Evolutionary conservation across 2,888 invertebrate species (phyloP).

Genomic region (Lasius platythorax): DNA sequence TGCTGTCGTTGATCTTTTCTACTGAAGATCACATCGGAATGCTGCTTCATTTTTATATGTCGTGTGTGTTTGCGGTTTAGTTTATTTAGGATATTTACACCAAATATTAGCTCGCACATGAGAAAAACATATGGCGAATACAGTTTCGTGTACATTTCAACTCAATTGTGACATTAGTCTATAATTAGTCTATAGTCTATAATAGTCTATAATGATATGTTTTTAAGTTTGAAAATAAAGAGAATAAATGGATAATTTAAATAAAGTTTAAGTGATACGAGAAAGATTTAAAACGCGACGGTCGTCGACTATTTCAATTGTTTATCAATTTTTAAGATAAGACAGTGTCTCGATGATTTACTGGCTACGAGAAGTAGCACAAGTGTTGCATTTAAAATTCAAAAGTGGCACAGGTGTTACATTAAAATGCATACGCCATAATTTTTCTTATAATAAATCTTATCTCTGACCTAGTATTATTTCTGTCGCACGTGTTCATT

Average conservation of each 20-base stretch:
- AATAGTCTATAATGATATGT: not conserved
- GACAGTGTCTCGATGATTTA: not conserved
- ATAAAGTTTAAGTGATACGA: not conserved
- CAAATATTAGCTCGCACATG: constrained; percentile 54
- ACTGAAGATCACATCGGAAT: constrained; percentile 11
- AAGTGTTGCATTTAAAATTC: constrained; percentile 11
- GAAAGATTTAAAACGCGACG: not conserved
- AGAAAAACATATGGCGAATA: constrained; percentile 50
- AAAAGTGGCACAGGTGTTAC: not conserved
- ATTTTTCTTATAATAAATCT: constrained; percentile 6
- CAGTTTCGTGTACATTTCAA: not conserved
- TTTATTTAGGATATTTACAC: constrained; percentile 52
- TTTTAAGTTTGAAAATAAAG: not conserved
- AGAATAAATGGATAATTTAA: not conserved
- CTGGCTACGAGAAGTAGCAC: not conserved
- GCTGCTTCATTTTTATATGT: constrained; percentile 57
- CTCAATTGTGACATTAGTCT: not conserved
- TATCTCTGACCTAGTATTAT: constrained; percentile 2
- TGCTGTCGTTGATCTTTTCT: not conserved
- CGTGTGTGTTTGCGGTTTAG: not conserved
- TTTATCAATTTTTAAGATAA: constrained; percentile 20
- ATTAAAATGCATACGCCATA: not conserved
- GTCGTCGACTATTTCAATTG: not conserved
- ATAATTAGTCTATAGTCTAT: not conserved
- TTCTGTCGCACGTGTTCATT: not conserved